Evolutionary conservation across 2,888 invertebrate genomes (phyloP), one percentile per base, ranked within the genome.

Genomic region (Drosophila kuntzei): DNA sequence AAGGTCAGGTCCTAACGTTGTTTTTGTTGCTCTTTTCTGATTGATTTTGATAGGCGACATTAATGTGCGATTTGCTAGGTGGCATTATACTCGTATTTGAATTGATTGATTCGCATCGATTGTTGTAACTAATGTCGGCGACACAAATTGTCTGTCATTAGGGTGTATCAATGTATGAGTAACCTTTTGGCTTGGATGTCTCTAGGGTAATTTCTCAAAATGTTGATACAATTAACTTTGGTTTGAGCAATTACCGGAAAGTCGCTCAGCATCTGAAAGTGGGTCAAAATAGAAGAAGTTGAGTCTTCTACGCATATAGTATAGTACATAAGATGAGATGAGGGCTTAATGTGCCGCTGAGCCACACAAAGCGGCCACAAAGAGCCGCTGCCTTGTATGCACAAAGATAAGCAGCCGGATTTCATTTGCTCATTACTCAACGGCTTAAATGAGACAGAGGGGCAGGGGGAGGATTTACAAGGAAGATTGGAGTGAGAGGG

Each of bases 341-440:
- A 72, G 41, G 67, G 49, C 66, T 62, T 81, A 87, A 87, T 79
- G 67, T 82, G 74, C 63, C 68, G 63, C 82, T 71, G 82, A 76
- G 79, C 41, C 68, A 58, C 69, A 83, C 82, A 85, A 87, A 85
- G 79, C 71, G 73, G 69, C 88, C 86, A 73, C 85, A 87, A 87
- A 84, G 82, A 70, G 82, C 53, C 67, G 67, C 73, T 66, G 71
- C 70, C 77, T 71, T 83, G 80, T 80, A 76, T 80, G 83, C 62
- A 74, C 66, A 71, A 67, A 85, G 83, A 83, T 83, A 83, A 83
- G 83, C 88, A 79, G 66, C 67, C 75, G 83, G 88, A 87, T 87
- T 83, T 85, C 80, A 86, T 79, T 85, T 87, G 88, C 83, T 85
- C 83, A 87, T 83, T 83, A 83, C 86, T 83, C 83, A 83, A 85